These are phyloP conservation scores for Epirrhoe alternata DNA, from an alignment of 2,888 invertebrate genomes.

Conservation along the genomic window DNA sequence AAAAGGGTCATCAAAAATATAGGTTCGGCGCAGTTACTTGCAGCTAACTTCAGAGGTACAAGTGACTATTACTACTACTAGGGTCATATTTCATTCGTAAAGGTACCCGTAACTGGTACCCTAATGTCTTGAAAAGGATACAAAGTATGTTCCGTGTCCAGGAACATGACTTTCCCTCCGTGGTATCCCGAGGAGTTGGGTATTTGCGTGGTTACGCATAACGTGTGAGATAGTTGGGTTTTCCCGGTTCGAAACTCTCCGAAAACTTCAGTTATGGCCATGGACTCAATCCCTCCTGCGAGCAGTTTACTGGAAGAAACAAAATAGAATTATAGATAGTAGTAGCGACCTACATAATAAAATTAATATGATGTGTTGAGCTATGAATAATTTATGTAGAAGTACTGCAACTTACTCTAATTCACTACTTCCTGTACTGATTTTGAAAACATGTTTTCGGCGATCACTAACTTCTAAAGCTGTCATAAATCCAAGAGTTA, in stretches of 20 bases:
- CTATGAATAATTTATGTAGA: background rate
- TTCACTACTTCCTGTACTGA: constrained; percentile 88
- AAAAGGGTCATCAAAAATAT: no score
- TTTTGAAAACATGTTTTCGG: constrained; percentile 89
- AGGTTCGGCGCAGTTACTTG: no score
- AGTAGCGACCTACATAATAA: no score
- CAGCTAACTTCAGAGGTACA: no score
- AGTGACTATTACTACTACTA: no score
- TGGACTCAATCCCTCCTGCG: constrained; percentile 92
- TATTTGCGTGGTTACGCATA: constrained; percentile 92
- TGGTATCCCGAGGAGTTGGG: constrained; percentile 88
- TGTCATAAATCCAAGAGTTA: constrained; percentile 88
- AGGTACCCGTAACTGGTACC: no score
- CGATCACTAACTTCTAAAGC: constrained; percentile 90
- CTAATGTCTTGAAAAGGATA: constrained; percentile 83
- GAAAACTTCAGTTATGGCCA: constrained; percentile 93
- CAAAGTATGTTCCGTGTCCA: constrained; percentile 94
- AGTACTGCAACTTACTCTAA: constrained; percentile 86
- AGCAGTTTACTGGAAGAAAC: constrained; percentile 86
- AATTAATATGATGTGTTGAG: no score
- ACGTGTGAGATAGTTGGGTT: constrained; percentile 92
- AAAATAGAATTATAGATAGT: background rate
- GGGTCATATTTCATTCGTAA: no score
- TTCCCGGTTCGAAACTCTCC: constrained; percentile 94
- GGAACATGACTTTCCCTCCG: constrained; percentile 93